A percentile compares a stretch with the other conserved stretches of the same genome.
phyloP scores from a whole-genome alignment of 2,888 invertebrate species.

The Latrodectus hesperus region DNA sequence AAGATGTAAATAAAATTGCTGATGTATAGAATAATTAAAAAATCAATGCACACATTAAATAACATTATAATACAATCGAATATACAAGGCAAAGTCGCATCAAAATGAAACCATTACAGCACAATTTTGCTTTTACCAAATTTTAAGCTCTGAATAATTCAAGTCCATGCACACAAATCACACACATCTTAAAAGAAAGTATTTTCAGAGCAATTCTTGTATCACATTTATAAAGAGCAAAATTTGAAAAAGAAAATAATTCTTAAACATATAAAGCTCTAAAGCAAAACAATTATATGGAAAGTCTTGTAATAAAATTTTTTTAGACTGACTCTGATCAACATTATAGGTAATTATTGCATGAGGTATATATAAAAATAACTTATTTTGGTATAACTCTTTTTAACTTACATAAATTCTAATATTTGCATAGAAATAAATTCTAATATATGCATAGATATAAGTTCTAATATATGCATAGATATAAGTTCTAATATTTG shows the following conservation, averaged over 20 bases:
- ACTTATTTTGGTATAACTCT: conserved; percentile 14
- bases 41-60: no score
- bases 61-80: no score
- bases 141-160: conserved; percentile 51
- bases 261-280: conserved; percentile 32
- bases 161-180: conserved; percentile 35
- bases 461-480: no score
- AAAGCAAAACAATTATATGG: conserved; percentile 18
- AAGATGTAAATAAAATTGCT: conserved; percentile 2
- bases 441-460: conserved; percentile 27
- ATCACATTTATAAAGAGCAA: conserved; percentile 29
- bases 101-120: neutral
- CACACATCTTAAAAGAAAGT: conserved; percentile 21
- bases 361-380: conserved; percentile 27
- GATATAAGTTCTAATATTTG: no score
- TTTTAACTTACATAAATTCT: neutral
- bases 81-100: no score
- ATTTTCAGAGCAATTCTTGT: conserved; percentile 31
- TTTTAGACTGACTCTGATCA: conserved; percentile 22
- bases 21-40: neutral
- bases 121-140: conserved; percentile 26
- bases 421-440: no score
- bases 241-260: no score
- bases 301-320: conserved; percentile 26
- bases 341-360: conserved; percentile 27